These are phyloP conservation scores for Corapipo altera DNA, from an alignment of 2,113 vertebrate species.

Conservation along the genomic window DNA sequence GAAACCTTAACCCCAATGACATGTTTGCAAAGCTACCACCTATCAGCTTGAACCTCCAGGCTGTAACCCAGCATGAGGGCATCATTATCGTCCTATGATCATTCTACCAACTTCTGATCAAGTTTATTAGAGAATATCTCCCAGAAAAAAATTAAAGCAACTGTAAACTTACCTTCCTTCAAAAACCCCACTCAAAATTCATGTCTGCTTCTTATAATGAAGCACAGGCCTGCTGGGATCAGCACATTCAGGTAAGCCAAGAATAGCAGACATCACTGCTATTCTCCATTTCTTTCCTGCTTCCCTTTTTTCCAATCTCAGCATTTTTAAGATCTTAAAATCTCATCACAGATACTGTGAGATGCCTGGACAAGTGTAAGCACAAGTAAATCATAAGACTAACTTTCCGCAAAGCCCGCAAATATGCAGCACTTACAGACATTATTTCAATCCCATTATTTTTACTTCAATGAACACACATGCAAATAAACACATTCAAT, in stretches of 20 bases:
- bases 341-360: not conserved
- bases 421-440: not conserved
- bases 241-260: not conserved
- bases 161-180: not conserved
- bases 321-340: not conserved
- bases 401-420: not conserved
- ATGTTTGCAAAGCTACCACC: not conserved
- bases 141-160: not conserved
- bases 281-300: not conserved
- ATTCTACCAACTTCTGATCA: not conserved
- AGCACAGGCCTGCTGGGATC: not conserved
- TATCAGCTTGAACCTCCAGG: not conserved
- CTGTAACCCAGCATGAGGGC: not conserved
- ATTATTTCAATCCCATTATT: not conserved
- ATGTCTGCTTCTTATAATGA: not conserved
- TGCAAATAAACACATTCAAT: not conserved
- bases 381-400: not conserved
- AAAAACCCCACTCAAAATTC: not conserved
- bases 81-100: fast-evolving
- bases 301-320: not conserved
- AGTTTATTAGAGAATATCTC: not conserved
- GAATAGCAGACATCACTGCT: not conserved
- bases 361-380: not conserved
- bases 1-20: not conserved
- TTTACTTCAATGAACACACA: not conserved